A percentile compares a stretch with the other conserved stretches of the same genome.
phyloP scores from a whole-genome alignment of 35 echinoderm and acorn worm genomes.

The Apostichopus japonicus region DNA sequence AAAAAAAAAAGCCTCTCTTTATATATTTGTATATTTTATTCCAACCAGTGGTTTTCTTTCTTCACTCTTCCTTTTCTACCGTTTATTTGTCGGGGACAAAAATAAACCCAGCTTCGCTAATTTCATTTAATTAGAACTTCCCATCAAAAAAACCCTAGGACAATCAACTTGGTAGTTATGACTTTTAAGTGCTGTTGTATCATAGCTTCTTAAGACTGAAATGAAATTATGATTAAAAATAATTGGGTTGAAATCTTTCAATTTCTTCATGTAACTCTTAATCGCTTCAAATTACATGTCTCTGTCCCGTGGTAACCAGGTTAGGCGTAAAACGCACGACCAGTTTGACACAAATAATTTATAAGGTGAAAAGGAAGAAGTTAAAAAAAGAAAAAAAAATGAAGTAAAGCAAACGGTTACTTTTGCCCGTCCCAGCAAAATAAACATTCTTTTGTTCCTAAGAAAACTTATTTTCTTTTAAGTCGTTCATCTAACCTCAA shows the following conservation, averaged over 20 bases:
- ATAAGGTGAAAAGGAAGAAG: neutral
- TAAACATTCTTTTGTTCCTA: constrained; percentile 42
- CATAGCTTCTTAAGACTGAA: neutral
- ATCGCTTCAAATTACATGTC: constrained; percentile 14
- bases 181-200: neutral
- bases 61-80: too few relatives aligned
- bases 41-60: too few relatives aligned
- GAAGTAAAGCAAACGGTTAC: neutral
- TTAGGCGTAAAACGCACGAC: neutral
- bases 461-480: constrained; percentile 15
- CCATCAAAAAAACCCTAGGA: too few relatives aligned
- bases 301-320: neutral
- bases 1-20: too few relatives aligned
- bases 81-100: too few relatives aligned
- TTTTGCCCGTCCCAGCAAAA: constrained; percentile 8
- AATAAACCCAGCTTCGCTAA: too few relatives aligned
- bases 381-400: neutral
- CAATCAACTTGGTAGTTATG: neutral
- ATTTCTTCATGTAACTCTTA: neutral
- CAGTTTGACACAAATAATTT: constrained; percentile 40
- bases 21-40: too few relatives aligned
- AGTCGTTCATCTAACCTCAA: constrained; percentile 44
- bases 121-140: too few relatives aligned
- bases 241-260: neutral
- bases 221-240: neutral